Conservation (phyloP, 1,140 invertebrate species). For the Temnothorax nylanderi region DNA sequence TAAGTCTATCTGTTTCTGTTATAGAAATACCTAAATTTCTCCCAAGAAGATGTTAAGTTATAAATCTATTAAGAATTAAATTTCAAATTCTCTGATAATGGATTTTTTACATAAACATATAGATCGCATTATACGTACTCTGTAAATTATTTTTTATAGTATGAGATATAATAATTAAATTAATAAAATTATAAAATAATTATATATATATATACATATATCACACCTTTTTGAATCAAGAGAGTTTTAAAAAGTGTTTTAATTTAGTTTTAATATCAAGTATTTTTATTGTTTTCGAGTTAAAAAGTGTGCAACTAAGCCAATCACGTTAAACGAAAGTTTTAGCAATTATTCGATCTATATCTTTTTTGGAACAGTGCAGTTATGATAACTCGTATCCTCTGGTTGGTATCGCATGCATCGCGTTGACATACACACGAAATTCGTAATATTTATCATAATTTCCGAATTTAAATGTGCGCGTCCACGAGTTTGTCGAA, state of each 20-base stretch:
- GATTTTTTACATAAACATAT: background rate
- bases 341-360: background rate
- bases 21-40: background rate
- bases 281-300: background rate
- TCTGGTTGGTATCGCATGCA: constrained; percentile 16
- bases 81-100: background rate
- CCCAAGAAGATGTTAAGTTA: background rate
- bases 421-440: constrained; percentile 10
- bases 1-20: background rate
- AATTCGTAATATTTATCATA: background rate
- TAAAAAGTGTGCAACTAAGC: background rate
- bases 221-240: background rate
- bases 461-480: background rate
- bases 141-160: background rate
- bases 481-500: background rate
- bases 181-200: background rate
- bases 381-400: background rate
- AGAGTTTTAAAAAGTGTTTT: background rate
- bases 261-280: background rate
- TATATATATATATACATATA: background rate
- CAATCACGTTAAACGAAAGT: background rate
- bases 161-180: background rate
- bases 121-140: background rate
- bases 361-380: background rate
- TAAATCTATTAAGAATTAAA: constrained; percentile 22